phyloP scores from a whole-genome alignment of 2,888 invertebrate species.

The Tenthredo notha region DNA sequence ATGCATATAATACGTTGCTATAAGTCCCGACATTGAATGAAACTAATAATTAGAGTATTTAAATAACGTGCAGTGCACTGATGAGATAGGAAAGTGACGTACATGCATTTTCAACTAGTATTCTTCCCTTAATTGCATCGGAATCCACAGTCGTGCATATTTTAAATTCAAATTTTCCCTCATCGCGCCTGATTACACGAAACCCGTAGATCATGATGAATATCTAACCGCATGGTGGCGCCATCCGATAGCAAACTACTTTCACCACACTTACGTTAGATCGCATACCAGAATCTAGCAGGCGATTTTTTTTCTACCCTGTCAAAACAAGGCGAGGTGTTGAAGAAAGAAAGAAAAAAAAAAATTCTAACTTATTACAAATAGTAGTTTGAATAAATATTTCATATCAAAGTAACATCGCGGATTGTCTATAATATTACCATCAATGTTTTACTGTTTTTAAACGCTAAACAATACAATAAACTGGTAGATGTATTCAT shows the following conservation, averaged over 20 bases:
- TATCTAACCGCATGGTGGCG: neutral
- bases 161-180: neutral
- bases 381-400: conserved; percentile 3
- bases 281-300: neutral
- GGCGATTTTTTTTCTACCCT: neutral
- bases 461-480: neutral
- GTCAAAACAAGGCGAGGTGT: neutral
- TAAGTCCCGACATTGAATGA: neutral
- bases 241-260: neutral
- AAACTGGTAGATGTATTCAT: neutral
- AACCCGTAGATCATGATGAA: too few species aligned
- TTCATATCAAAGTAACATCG: neutral
- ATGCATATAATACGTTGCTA: neutral
- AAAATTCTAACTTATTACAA: neutral
- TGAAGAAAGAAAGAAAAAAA: neutral
- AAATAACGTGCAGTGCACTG: neutral
- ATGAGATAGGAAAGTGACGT: neutral
- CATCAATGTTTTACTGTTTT: neutral
- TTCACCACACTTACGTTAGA: neutral
- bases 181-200: neutral
- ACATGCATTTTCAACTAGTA: neutral
- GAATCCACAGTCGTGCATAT: neutral
- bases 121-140: neutral
- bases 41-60: neutral
- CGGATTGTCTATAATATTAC: neutral